Evolutionary conservation across 92 coral and sea anemone genomes (phyloP), one percentile per base, ranked within the genome.

Genomic region (Nematostella vectensis): DNA sequence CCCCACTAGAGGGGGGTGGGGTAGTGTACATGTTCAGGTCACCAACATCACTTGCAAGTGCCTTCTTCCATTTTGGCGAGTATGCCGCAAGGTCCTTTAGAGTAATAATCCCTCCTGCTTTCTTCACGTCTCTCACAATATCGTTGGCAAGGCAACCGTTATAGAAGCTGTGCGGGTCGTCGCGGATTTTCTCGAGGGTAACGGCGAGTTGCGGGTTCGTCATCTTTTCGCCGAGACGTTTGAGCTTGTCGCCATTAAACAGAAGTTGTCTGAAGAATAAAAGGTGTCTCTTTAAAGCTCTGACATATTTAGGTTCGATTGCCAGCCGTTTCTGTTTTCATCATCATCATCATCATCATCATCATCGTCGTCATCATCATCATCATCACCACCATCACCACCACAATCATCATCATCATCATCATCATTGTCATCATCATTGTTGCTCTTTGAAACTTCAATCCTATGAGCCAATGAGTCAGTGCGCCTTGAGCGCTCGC

Each of bases 51-150:
- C 73, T 67, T n/a, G 12, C 61, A 21, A 78, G 24, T 0, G 81
- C 87, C 19, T 36, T 58, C 24, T 71, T 65, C 30, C 71, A 49
- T 55, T 60, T 49, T 0, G 71, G 79, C 10, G 59, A 62, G 54
- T 82, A 77, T 13, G 61, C 57, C 39, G 26, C 65, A 29, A 87
- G 63, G 56, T 87, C 96, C 2, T 74, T 56, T 54, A 70, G 29
- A 17, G 80, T 87, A n/a, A 87, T 31, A n/a, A 72, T 72, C 10
- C 96, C 96, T 2, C 74, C 80, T 4, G 77, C 75, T 11, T 68
- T 42, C 38, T 76, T 47, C 12, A 88, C 63, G 42, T 88, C 94
- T 16, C 55, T 40, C 3, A 61, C 82, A 29, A 88, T 72, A 17
- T 65, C 80, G 31, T 54, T 54, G 42, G 96, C 88, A 15, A 89